Evolutionary conservation across 2,797 vertebrate genomes (phyloP), one percentile per base, ranked within the genome.

Genomic region (Eospalax fontanierii): DNA sequence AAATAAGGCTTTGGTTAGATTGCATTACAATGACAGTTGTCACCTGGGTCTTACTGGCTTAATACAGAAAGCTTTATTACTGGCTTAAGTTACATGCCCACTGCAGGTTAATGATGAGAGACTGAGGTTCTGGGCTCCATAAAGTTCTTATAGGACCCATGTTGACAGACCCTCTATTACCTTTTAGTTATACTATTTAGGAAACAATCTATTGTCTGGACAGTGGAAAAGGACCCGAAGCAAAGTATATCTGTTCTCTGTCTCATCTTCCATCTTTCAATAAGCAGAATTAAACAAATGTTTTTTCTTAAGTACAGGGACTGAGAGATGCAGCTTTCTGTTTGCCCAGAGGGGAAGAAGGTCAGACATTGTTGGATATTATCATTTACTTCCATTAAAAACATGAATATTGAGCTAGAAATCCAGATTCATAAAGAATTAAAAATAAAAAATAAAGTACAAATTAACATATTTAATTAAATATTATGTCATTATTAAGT

Each of bases 391-490:
- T 54, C 35, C 66, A 26, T 18, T 22, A 28, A 46, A 85, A 85
- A 14, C 46, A 65, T 35, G 15, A 43, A 89, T 78, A 22, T 83
- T 71, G 88, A 90, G 65, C 50, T 86, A 19, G 57, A 83, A 91
- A 68, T 88, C 22, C n/a, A 90, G 87, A 79, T 63, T 40, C 63
- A 90, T 75, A 93, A 28, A 66, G 76, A 22, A 76, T 81, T 75
- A 71, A 81, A 96, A 57, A 43, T 66, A 57, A 87, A 93, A 82
- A 87, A 87, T 82, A n/a, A 50, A 81, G 35, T 73, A 6, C 30
- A 89, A 91, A 91, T 33, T 79, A 83, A 91, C 46, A 61, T 35
- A 50, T 14, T 46, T 40, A 61, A 30, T 68, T 63, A 88, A 93
- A 86, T 73, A 26, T 70, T 71, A 46, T 54, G 89, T 79, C 18